Evolutionary conservation across 30 jellyfish, hydroid and myxozoan genomes (phyloP).

Genomic region (Pseudorhiza aurosa): DNA sequence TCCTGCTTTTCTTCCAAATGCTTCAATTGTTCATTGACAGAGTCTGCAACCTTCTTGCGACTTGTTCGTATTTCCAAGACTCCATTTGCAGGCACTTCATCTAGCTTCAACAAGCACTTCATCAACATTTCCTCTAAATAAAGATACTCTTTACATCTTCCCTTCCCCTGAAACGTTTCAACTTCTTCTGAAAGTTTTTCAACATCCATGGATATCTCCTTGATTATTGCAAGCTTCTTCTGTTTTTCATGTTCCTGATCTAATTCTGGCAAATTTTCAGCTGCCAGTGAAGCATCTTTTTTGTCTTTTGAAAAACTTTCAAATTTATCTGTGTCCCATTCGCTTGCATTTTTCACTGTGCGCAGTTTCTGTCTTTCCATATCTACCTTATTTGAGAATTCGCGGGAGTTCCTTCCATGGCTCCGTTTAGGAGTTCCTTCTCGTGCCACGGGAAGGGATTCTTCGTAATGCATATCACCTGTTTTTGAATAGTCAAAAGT

Average conservation of each 20-base stretch:
- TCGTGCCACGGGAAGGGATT: no score
- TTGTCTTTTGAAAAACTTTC: no score
- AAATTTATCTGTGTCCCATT: no score
- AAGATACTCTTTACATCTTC: conserved; percentile 22
- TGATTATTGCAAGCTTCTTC: conserved; percentile 8
- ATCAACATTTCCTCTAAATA: conserved; percentile 86
- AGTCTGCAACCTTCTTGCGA: conserved; percentile 58
- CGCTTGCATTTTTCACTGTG: not conserved
- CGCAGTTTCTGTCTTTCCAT: not conserved
- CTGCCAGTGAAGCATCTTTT: not conserved
- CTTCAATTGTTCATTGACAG: conserved; percentile 35
- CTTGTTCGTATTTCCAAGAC: conserved; percentile 52
- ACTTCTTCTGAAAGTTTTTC: conserved; percentile 39
- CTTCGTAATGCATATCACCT: not conserved
- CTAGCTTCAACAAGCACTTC: conserved; percentile 75
- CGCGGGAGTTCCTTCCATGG: not conserved
- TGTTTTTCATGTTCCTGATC: not conserved
- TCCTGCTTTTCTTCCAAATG: conserved; percentile 38
- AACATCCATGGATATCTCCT: conserved; percentile 30
- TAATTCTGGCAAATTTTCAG: not conserved
- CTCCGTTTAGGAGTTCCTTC: no score
- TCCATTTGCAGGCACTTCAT: conserved; percentile 81
- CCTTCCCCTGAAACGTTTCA: conserved; percentile 4
- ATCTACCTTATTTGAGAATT: not conserved
- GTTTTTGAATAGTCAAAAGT: not conserved